Conservation (phyloP, 1,140 invertebrate genomes). For the Aphidius gifuensis region DNA sequence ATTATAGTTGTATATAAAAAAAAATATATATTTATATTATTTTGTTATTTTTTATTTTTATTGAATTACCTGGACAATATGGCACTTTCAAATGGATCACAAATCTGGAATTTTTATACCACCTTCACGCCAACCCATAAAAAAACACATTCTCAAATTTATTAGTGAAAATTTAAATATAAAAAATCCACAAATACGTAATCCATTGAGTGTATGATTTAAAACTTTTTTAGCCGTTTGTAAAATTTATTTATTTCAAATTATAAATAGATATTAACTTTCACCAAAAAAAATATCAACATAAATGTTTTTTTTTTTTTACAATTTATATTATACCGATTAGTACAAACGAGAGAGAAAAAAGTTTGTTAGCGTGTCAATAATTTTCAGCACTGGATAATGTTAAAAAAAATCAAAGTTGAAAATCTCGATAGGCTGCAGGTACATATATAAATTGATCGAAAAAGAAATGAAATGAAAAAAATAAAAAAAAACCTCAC, state of each 20-base stretch:
- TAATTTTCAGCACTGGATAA: too few relatives aligned
- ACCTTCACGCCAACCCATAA: conserved; percentile 46
- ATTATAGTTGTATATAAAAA: neutral
- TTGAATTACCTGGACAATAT: neutral
- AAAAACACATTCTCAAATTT: conserved; percentile 43
- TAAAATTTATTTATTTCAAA: neutral
- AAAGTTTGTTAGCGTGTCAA: too few relatives aligned
- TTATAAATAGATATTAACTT: too few relatives aligned
- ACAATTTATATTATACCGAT: too few relatives aligned
- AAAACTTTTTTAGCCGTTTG: neutral
- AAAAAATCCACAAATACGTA: conserved; percentile 25
- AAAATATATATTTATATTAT: neutral
- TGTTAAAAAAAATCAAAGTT: too few relatives aligned
- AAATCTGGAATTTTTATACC: conserved; percentile 50
- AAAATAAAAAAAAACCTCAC: too few relatives aligned
- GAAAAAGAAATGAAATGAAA: too few relatives aligned
- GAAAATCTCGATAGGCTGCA: too few relatives aligned
- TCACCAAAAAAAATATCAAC: too few relatives aligned
- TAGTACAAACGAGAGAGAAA: too few relatives aligned
- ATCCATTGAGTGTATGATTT: conserved; percentile 20
- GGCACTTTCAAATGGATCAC: conserved; percentile 24
- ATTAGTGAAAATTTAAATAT: conserved; percentile 27
- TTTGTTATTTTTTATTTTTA: conserved; percentile 2
- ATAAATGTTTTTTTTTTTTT: too few relatives aligned
- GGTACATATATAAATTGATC: too few relatives aligned